Conservation (phyloP, 2,797 vertebrate genomes). For the Chelonia mydas region DNA sequence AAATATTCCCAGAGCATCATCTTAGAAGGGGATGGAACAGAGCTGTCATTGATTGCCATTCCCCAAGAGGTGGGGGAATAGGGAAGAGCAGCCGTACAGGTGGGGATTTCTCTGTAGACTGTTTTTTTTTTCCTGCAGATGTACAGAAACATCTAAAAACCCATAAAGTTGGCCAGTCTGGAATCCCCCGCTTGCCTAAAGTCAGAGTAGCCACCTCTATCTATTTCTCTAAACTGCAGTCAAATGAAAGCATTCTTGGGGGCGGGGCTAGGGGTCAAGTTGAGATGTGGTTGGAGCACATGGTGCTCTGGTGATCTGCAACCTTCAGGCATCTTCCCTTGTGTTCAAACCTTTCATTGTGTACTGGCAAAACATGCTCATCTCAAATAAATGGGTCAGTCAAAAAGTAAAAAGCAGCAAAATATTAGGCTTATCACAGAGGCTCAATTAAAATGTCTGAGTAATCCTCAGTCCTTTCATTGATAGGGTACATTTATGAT, state of each 20-base stretch:
- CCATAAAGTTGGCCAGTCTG: accelerated
- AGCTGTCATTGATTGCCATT: background rate
- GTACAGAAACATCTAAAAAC: background rate
- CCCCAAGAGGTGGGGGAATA: background rate
- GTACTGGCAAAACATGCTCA: background rate
- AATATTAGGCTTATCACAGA: background rate
- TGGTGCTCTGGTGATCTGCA: background rate
- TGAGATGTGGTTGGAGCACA: background rate
- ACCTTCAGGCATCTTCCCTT: background rate
- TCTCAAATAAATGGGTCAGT: background rate
- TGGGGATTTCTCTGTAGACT: background rate
- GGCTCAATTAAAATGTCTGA: background rate
- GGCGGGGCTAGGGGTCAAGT: background rate
- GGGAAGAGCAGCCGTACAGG: background rate
- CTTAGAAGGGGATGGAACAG: background rate
- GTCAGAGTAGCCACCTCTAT: background rate
- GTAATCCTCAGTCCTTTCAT: background rate
- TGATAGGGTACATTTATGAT: background rate
- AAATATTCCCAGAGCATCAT: background rate
- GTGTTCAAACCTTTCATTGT: background rate
- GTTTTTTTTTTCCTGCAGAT: background rate
- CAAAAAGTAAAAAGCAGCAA: background rate
- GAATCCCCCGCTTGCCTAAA: background rate
- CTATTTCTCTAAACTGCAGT: background rate
- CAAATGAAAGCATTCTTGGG: background rate